Evolutionary conservation across 2,113 vertebrate genomes (phyloP).

Genomic region (Polypterus bichir): DNA sequence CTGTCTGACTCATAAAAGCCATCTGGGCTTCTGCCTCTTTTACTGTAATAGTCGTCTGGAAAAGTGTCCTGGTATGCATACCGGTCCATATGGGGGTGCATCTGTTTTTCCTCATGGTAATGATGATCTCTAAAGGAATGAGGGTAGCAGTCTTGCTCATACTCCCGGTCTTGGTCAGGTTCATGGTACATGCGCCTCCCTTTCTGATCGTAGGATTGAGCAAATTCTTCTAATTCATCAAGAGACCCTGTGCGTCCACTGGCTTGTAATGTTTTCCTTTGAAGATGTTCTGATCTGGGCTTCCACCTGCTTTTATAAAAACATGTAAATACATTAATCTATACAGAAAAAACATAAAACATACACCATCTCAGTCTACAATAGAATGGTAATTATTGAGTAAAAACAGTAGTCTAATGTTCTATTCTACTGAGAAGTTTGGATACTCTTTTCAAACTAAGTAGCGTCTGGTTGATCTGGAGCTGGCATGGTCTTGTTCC

Average conservation of each 20-base stretch:
- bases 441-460: no score
- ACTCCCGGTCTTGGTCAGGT: slow-evolving; percentile 45
- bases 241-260: slow-evolving; percentile 75
- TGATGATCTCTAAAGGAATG: slow-evolving; percentile 28
- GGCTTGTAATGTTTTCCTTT: slow-evolving; percentile 67
- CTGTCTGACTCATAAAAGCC: slow-evolving; percentile 37
- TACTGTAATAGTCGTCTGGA: slow-evolving; percentile 43
- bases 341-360: not conserved
- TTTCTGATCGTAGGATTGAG: slow-evolving; percentile 56
- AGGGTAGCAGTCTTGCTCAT: slow-evolving; percentile 37
- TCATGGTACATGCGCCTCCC: slow-evolving; percentile 34
- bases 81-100: slow-evolving; percentile 35
- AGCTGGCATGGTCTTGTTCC: no score
- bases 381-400: no score
- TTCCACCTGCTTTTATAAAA: slow-evolving; percentile 59
- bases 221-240: slow-evolving; percentile 86
- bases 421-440: no score
- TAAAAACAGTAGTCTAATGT: no score
- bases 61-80: slow-evolving; percentile 39
- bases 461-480: no score
- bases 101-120: slow-evolving; percentile 31
- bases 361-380: no score
- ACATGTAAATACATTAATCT: not conserved
- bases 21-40: slow-evolving; percentile 43
- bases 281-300: slow-evolving; percentile 74